Conservation (phyloP, 2,113 vertebrate genomes). For the Neogobius melanostomus region DNA sequence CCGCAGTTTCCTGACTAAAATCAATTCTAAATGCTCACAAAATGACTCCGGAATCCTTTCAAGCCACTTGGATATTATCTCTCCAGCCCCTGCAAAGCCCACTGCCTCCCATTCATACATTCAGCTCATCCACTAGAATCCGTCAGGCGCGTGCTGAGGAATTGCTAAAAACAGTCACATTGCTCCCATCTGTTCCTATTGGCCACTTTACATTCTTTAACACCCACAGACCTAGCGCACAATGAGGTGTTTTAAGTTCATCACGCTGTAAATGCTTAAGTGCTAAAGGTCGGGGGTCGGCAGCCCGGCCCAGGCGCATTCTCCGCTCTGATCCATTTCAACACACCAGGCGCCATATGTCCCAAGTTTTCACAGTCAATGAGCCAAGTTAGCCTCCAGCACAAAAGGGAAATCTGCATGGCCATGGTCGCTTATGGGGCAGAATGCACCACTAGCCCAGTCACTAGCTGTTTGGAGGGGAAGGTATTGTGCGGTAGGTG, state of each 20-base stretch:
- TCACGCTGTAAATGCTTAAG: slow-evolving; percentile 63
- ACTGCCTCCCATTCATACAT: slow-evolving; percentile 25
- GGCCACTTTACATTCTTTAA: slow-evolving; percentile 39
- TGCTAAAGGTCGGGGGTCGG: slow-evolving; percentile 73
- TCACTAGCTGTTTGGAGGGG: slow-evolving; percentile 40
- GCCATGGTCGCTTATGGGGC: slow-evolving; percentile 62
- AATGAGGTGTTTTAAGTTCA: slow-evolving; percentile 80
- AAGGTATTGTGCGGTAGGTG: slow-evolving; percentile 36
- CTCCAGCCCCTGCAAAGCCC: background rate
- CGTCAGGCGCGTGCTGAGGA: slow-evolving; percentile 6
- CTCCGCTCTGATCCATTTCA: slow-evolving; percentile 58
- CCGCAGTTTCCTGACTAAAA: background rate
- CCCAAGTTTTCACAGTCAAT: slow-evolving; percentile 67
- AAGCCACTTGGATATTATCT: background rate
- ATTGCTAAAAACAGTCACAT: slow-evolving; percentile 55
- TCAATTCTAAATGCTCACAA: background rate
- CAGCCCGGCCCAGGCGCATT: slow-evolving; percentile 71
- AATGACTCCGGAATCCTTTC: background rate
- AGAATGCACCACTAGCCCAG: slow-evolving; percentile 67
- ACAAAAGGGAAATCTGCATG: slow-evolving; percentile 76
- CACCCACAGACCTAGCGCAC: slow-evolving; percentile 47
- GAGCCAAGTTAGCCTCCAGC: slow-evolving; percentile 62
- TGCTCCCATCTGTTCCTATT: slow-evolving; percentile 48
- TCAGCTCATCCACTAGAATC: slow-evolving; percentile 7
- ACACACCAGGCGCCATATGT: slow-evolving; percentile 79